Percentiles rank a stretch among this genome's conserved stretches.
Evolutionary conservation across 2,113 vertebrate species (phyloP).

Genomic region (Oxyura jamaicensis): DNA sequence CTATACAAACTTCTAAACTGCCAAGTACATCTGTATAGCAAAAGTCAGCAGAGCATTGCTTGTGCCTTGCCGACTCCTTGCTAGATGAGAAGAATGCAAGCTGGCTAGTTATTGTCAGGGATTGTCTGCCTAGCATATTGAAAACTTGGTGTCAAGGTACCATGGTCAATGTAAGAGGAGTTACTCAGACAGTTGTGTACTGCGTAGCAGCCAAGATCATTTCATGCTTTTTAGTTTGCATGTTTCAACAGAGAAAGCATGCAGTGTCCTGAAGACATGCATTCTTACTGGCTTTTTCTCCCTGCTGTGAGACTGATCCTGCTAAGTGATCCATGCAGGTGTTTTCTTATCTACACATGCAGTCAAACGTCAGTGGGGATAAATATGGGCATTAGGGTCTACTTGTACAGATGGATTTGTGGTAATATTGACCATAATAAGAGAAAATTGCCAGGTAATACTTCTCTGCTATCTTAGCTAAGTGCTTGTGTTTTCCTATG

Average conservation of each 20-base stretch:
- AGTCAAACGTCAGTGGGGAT: background rate
- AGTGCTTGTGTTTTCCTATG: background rate
- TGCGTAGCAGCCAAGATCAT: conserved; percentile 17
- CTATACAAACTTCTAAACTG: background rate
- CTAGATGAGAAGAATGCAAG: background rate
- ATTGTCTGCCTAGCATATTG: background rate
- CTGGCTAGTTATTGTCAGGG: background rate
- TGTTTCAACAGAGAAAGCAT: conserved; percentile 60
- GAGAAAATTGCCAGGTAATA: background rate
- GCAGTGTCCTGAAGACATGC: conserved; percentile 65
- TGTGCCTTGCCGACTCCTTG: background rate
- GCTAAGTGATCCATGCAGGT: conserved; percentile 58
- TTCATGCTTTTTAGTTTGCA: conserved; percentile 26
- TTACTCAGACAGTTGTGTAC: conserved; percentile 22
- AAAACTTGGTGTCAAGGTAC: conserved; percentile 6
- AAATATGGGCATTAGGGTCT: background rate
- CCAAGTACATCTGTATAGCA: background rate
- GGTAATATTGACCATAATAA: background rate
- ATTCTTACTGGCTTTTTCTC: conserved; percentile 54
- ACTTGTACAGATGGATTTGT: background rate
- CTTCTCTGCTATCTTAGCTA: background rate
- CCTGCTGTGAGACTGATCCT: conserved; percentile 47
- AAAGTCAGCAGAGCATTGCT: background rate
- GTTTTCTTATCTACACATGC: conserved; percentile 40
- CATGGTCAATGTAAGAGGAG: background rate